Evolutionary conservation across 1,140 invertebrate species (phyloP).

Genomic region (Asbolus verrucosus): DNA sequence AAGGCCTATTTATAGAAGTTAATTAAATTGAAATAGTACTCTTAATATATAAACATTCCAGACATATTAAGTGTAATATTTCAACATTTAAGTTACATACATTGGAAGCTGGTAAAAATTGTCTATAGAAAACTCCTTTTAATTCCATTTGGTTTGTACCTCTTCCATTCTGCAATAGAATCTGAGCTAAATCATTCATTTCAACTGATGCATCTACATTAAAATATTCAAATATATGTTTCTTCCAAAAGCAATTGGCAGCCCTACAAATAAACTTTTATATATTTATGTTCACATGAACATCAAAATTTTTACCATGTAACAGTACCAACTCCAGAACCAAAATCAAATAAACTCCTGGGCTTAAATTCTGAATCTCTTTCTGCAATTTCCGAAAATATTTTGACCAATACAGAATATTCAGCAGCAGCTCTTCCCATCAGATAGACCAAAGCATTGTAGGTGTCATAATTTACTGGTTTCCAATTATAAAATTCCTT

Average conservation of each 20-base stretch:
- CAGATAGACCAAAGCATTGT: constrained; percentile 77
- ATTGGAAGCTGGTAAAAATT: constrained; percentile 80
- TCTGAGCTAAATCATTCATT: constrained; percentile 84
- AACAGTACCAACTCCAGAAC: constrained; percentile 87
- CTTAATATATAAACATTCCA: no score
- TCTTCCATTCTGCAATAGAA: constrained; percentile 75
- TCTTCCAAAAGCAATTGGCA: constrained; percentile 76
- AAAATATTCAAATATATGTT: constrained; percentile 82
- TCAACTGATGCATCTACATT: constrained; percentile 82
- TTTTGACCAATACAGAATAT: constrained; percentile 77
- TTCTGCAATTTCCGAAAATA: constrained; percentile 80
- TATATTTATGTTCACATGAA: no score
- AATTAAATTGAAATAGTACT: no score
- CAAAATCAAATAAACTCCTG: constrained; percentile 87
- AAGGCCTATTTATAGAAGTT: no score
- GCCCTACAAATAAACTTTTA: constrained; percentile 75
- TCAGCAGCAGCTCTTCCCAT: constrained; percentile 76
- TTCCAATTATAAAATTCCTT: constrained; percentile 77
- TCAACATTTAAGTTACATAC: constrained; percentile 68
- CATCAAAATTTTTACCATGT: constrained; percentile 73
- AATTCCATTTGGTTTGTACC: constrained; percentile 70
- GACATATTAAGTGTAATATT: no score
- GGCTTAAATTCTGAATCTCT: constrained; percentile 79
- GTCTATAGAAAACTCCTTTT: constrained; percentile 78
- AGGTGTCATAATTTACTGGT: constrained; percentile 75